phyloP scores from a whole-genome alignment of 2,797 vertebrate species.

The Pseudochirops cupreus region DNA sequence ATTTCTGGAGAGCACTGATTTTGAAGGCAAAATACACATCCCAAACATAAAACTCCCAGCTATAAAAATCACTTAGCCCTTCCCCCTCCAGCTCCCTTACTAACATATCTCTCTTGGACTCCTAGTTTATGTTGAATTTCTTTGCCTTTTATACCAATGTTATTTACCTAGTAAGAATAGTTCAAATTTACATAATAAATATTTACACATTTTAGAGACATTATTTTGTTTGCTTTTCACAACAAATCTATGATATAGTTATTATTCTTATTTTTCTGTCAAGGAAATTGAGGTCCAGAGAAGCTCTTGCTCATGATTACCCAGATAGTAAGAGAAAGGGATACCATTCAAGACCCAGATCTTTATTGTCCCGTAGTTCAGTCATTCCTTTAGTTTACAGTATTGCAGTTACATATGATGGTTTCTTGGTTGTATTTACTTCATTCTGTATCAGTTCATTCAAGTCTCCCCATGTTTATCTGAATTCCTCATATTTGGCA shows the following conservation, averaged over 20 bases:
- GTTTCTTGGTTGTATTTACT: not conserved
- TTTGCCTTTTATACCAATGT: not conserved
- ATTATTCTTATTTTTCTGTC: not conserved
- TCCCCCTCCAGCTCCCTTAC: not conserved
- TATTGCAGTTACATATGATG: not conserved
- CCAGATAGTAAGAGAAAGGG: not conserved
- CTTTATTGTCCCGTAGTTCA: not conserved
- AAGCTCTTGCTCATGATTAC: not conserved
- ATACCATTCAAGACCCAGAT: not conserved
- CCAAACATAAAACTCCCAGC: not conserved
- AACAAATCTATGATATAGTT: not conserved
- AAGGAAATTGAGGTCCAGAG: not conserved
- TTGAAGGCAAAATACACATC: conserved; percentile 41
- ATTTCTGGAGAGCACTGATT: not conserved
- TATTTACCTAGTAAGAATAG: not conserved
- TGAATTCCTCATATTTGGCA: not conserved
- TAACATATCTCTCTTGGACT: not conserved
- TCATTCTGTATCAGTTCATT: not conserved
- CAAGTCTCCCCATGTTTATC: not conserved
- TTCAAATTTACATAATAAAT: not conserved
- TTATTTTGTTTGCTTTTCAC: not conserved
- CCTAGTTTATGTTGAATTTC: not conserved
- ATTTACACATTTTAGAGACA: not conserved
- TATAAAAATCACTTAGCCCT: not conserved
- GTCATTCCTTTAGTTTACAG: not conserved